These are phyloP conservation scores for Drosophila sp. DNA, from an alignment of 1,140 invertebrate genomes.

Conservation along the genomic window DNA sequence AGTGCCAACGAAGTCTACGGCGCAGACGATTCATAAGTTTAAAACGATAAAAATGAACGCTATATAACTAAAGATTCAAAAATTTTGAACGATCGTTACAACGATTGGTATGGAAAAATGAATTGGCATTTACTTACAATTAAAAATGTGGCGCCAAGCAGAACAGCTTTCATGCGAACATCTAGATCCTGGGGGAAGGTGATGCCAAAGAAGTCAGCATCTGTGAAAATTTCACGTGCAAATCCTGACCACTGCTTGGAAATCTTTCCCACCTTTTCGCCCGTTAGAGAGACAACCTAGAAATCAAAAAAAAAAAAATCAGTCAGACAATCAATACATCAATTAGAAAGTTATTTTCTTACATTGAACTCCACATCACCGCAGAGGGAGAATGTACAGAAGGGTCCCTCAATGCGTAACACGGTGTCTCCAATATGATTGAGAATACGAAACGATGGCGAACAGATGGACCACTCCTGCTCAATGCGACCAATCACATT, in stretches of 20 bases:
- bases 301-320: not conserved
- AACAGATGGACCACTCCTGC: slow-evolving; percentile 93
- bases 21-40: slow-evolving; percentile 45
- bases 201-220: slow-evolving; percentile 91
- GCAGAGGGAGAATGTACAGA: slow-evolving; percentile 91
- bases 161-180: slow-evolving; percentile 91
- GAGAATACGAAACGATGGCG: slow-evolving; percentile 91
- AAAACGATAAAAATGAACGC: slow-evolving; percentile 48
- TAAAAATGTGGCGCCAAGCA: slow-evolving; percentile 90
- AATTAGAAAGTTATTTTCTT: slow-evolving; percentile 30
- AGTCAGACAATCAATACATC: not conserved
- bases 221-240: slow-evolving; percentile 88
- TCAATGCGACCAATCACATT: slow-evolving; percentile 90
- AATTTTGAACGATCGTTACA: not conserved
- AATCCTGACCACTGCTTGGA: slow-evolving; percentile 91
- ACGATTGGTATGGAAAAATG: not conserved
- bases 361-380: slow-evolving; percentile 90
- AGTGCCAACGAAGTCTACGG: slow-evolving; percentile 43
- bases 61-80: slow-evolving; percentile 38
- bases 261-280: slow-evolving; percentile 89
- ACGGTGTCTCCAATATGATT: slow-evolving; percentile 90
- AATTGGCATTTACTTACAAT: slow-evolving; percentile 85
- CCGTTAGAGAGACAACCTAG: slow-evolving; percentile 87
- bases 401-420: slow-evolving; percentile 92
- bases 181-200: slow-evolving; percentile 91